Percentiles rank a stretch among this genome's conserved stretches.
These are phyloP conservation scores for Metaphire vulgaris DNA, from an alignment of 1,140 invertebrate species.

Conservation along the genomic window DNA sequence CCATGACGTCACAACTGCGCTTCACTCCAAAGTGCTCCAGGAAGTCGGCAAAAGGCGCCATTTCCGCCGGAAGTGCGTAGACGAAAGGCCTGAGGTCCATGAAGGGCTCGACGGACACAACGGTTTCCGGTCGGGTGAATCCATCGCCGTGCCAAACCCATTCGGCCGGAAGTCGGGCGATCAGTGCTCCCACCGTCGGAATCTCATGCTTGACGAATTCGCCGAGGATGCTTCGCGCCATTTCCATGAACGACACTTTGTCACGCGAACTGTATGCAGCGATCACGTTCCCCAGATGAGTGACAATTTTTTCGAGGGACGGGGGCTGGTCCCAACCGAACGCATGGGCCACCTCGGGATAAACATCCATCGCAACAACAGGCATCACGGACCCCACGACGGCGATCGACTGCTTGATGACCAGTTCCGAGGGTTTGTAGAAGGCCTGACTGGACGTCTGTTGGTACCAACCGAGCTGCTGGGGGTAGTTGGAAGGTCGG, in stretches of 20 bases:
- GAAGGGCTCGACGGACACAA: conserved; percentile 27
- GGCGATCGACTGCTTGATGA: neutral
- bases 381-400: conserved; percentile 25
- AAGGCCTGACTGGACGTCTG: neutral
- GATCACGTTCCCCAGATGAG: conserved; percentile 27
- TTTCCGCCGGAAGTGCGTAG: conserved; percentile 20
- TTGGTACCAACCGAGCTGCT: conserved; percentile 15
- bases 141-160: conserved; percentile 31
- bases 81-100: conserved; percentile 29
- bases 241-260: conserved; percentile 20
- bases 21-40: conserved; percentile 19
- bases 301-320: neutral
- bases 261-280: conserved; percentile 6
- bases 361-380: conserved; percentile 16
- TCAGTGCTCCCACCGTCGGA: neutral
- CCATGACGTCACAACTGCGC: neutral
- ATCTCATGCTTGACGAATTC: conserved; percentile 4
- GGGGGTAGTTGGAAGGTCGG: conserved; percentile 14
- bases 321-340: conserved; percentile 9
- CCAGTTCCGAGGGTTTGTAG: conserved; percentile 20
- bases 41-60: conserved; percentile 16
- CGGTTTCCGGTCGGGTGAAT: conserved; percentile 13
- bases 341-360: neutral
- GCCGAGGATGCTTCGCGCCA: conserved; percentile 9
- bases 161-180: neutral